These are phyloP conservation scores for Botia kubotai DNA, from an alignment of 2,797 vertebrate genomes.

Conservation along the genomic window DNA sequence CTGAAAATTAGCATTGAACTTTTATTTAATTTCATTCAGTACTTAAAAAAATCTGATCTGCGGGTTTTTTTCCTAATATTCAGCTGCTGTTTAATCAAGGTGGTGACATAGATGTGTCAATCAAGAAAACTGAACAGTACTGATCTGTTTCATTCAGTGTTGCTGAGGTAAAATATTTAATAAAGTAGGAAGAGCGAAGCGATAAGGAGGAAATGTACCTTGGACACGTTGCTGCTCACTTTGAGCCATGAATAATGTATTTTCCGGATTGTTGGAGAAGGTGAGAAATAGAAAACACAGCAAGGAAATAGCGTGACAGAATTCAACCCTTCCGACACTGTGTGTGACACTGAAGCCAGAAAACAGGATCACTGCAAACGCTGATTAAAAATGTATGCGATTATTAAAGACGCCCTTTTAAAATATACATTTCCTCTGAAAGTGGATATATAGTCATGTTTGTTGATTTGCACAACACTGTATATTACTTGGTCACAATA, in stretches of 20 bases:
- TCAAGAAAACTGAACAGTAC: constrained; percentile 45
- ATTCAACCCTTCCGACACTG: constrained; percentile 49
- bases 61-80: too few species aligned
- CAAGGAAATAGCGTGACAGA: constrained; percentile 71
- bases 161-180: constrained; percentile 69
- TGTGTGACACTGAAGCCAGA: constrained; percentile 23
- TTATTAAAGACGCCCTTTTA: constrained; percentile 71
- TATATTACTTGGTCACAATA: constrained; percentile 32
- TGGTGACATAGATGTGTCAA: too few species aligned
- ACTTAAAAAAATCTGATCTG: too few species aligned
- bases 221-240: constrained; percentile 79
- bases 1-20: too few species aligned
- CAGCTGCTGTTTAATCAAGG: too few species aligned
- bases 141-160: constrained; percentile 73
- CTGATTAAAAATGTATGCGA: constrained; percentile 65
- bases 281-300: constrained; percentile 79
- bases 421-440: constrained; percentile 58
- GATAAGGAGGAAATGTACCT: constrained; percentile 70
- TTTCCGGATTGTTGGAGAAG: constrained; percentile 74
- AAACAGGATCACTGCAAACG: constrained; percentile 56
- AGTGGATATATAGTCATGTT: constrained; percentile 45
- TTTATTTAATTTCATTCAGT: too few species aligned
- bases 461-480: background rate
- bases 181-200: constrained; percentile 62
- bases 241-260: constrained; percentile 82